Base-by-base conservation (phyloP, 2,888 invertebrate genomes). In the Andrena minutula region DNA sequence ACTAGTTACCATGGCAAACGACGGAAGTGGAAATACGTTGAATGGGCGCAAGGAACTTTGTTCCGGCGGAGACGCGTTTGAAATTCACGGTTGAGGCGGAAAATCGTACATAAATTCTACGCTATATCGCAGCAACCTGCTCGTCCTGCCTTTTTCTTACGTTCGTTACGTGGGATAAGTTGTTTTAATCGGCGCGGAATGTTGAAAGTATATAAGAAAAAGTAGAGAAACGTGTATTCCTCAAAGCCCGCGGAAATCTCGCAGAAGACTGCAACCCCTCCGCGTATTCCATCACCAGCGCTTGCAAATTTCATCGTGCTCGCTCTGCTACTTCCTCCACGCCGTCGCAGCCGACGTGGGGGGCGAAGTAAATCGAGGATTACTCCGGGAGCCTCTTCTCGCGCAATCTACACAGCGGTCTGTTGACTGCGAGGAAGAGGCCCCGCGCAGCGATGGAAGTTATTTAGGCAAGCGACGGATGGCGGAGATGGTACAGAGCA, bases 341-440 rank as follows among this genome's bases (percentile, higher is more conserved):
- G n/a, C n/a, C 51, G 23, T n/a, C 51, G 7, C 10, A 23, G 10
- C 12, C 23, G 47, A n/a, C 7, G n/a, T 20, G 28, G 30, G 28
- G 23, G 30, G 16, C 23, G 35, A 81, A 84, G 84, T 89, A 87
- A 88, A 88, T 75, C 68, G 81, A 60, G 90, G 89, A 91, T 91
- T 91, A 90, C 86, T 86, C 30, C 76, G 77, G 71, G 84, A 88
- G 85, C 86, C 89, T 91, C 88, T 92, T 91, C 84, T 84, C 92
- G 89, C 90, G 90, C 89, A 90, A 92, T 91, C 89, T 92, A 90
- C 91, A 90, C 86, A 90, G 86, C 75, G 47, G 26, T 41, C 53
- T 68, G 47, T 66, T 30, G 20, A 58, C 61, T 68, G 56, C 68
- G 74, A 72, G 71, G 72, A 70, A 78, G 53, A 12, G 7, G n/a